Base-by-base conservation (phyloP, 2,113 vertebrate species). In the Hypanus sabinus region DNA sequence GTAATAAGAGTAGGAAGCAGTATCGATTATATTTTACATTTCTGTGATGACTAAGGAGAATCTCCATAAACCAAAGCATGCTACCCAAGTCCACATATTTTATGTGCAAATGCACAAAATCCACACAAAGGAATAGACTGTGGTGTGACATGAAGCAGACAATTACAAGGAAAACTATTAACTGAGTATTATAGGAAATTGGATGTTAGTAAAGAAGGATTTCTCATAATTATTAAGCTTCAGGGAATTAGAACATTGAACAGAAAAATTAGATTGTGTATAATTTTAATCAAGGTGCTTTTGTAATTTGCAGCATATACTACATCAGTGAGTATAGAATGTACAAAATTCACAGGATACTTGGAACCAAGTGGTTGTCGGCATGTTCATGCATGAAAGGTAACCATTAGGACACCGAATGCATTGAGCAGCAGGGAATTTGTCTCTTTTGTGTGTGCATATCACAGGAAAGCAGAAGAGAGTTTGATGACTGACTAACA, bases 281-380 rank as follows among this genome's bases (percentile, higher is more conserved):
- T 87, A 24, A 62, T 60, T 60, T 62, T 87, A 60, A 87, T 87
- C 83, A 87, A 60, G 60, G 57, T 87, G 62, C 14, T 60, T 87
- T 60, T 30, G 83, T 87, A 46, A 85, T 87, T 87, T 87, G 83
- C 83, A 87, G 30, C 55, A 87, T 60, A 87, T 87, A 55, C 57
- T 87, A 60, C 83, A 60, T 62, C 22, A 60, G 46, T 87, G 55
- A 87, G 83, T 87, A 30, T 30, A 87, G 46, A 87, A 87, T 87
- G 55, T 87, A 46, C 83, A 87, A 55, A n/a, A 46, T 87, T 60
- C 27, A 60, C 83, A 30, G 11, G 30, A 27, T 27, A 87, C 83
- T 60, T 62, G 30, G 27, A 87, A n/a, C 60, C 55, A 87, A 87
- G 30, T 87, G 83, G 55, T 55, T 55, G 57, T 60, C 4, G 5